Evolutionary conservation across 2,888 invertebrate genomes (phyloP).

Genomic region (Xestia ashworthii): DNA sequence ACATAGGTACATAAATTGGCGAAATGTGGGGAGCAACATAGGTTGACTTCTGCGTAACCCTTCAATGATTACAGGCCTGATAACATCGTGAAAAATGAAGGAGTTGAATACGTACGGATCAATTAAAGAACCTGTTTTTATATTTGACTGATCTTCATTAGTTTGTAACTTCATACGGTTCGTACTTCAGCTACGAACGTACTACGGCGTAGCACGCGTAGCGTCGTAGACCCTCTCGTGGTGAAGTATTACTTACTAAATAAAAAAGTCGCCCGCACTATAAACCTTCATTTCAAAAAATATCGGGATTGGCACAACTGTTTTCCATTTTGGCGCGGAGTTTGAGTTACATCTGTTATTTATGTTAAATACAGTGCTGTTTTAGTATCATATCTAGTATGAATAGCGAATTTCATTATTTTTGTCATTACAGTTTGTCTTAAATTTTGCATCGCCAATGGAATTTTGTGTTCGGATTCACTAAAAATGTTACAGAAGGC

Average conservation of each 20-base stretch:
- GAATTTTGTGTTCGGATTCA: too few relatives aligned
- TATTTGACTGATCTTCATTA: not conserved
- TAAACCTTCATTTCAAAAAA: not conserved
- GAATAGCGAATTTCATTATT: too few relatives aligned
- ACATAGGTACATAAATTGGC: not conserved
- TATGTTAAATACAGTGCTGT: too few relatives aligned
- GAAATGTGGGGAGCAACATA: not conserved
- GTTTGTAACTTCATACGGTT: not conserved
- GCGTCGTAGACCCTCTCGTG: not conserved
- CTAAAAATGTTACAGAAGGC: too few relatives aligned
- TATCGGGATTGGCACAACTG: too few relatives aligned
- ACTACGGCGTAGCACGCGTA: constrained; percentile 23
- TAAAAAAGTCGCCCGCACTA: not conserved
- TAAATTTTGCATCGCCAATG: too few relatives aligned
- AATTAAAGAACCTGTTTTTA: not conserved
- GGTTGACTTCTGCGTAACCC: not conserved
- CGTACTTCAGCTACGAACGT: not conserved
- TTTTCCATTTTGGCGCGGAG: too few relatives aligned
- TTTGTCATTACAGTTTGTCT: too few relatives aligned
- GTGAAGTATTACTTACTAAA: not conserved
- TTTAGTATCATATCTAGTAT: too few relatives aligned
- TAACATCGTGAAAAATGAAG: too few relatives aligned
- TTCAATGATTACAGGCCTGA: not conserved
- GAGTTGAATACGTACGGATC: not conserved
- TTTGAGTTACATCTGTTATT: too few relatives aligned